Conservation (phyloP, 2,888 invertebrate genomes). For the Xestia rhomboidea region DNA sequence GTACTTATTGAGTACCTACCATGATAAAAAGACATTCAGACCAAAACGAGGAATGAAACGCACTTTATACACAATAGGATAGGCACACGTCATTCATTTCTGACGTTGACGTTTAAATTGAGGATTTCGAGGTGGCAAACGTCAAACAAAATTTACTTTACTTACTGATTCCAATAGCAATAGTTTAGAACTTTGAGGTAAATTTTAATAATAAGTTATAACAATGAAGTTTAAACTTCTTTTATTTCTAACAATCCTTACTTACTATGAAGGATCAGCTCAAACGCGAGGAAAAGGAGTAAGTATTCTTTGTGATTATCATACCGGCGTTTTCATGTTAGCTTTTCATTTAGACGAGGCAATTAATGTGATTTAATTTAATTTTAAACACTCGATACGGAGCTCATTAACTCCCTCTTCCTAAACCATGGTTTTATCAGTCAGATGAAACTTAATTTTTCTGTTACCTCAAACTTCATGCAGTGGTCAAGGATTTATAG, state of each 20-base stretch:
- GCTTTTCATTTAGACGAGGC: not conserved
- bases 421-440: not conserved
- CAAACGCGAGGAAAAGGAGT: conserved; percentile 85
- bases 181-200: conserved; percentile 10
- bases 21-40: too few relatives aligned
- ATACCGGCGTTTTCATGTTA: conserved; percentile 67
- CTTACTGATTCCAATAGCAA: not conserved
- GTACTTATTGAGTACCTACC: too few relatives aligned
- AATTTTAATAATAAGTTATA: conserved; percentile 20
- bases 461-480: not conserved
- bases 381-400: conserved; percentile 7
- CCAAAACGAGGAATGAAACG: not conserved
- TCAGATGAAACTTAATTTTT: not conserved
- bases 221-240: conserved; percentile 85
- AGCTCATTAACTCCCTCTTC: not conserved
- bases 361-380: conserved; percentile 5
- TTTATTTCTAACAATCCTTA: conserved; percentile 81
- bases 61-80: conserved; percentile 11
- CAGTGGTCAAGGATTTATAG: not conserved
- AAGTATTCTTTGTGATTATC: conserved; percentile 36
- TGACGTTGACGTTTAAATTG: conserved; percentile 66
- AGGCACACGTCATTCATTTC: conserved; percentile 66
- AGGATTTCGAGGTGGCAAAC: conserved; percentile 66
- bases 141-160: conserved; percentile 54
- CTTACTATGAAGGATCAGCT: conserved; percentile 84